A percentile compares a stretch with the other conserved stretches of the same genome.
phyloP scores from a whole-genome alignment of 2,888 invertebrate genomes.

The Brachylomia viminalis region DNA sequence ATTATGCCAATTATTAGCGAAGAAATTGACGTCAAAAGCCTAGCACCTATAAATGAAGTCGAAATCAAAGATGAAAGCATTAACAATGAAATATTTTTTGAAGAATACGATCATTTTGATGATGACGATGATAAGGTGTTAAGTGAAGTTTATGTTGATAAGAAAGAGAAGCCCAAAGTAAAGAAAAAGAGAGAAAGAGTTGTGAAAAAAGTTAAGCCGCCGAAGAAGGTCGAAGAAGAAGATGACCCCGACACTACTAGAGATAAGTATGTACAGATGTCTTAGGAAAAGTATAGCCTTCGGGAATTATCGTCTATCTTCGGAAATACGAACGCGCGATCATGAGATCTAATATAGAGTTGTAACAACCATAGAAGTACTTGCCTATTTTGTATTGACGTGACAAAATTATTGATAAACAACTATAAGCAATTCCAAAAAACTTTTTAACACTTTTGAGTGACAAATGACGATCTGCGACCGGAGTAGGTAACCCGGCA shows the following conservation, averaged over 20 bases:
- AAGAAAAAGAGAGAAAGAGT: conserved; percentile 66
- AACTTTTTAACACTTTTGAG: too few species aligned
- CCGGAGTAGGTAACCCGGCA: too few species aligned
- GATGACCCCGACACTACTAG: conserved; percentile 73
- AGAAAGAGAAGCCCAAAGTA: conserved; percentile 64
- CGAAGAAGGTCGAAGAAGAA: conserved; percentile 64
- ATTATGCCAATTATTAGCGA: rapidly evolving
- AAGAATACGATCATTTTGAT: conserved; percentile 77
- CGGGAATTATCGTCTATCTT: too few species aligned
- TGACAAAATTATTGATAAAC: too few species aligned
- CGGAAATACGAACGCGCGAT: too few species aligned
- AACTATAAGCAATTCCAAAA: too few species aligned
- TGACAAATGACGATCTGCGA: too few species aligned
- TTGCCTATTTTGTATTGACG: too few species aligned
- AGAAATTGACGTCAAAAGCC: conserved; percentile 30
- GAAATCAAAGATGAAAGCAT: conserved; percentile 76
- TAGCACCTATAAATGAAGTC: conserved; percentile 63
- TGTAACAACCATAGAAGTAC: too few species aligned
- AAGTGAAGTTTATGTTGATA: conserved; percentile 76
- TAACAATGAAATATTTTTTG: conserved; percentile 76
- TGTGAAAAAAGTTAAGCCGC: conserved; percentile 57
- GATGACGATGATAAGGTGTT: conserved; percentile 79
- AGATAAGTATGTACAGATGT: conserved; percentile 72
- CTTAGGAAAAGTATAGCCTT: too few species aligned
- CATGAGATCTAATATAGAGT: too few species aligned